A percentile compares a stretch with the other conserved stretches of the same genome.
phyloP scores from a whole-genome alignment of 1,140 invertebrate genomes.

The Neuroterus valhalla region DNA sequence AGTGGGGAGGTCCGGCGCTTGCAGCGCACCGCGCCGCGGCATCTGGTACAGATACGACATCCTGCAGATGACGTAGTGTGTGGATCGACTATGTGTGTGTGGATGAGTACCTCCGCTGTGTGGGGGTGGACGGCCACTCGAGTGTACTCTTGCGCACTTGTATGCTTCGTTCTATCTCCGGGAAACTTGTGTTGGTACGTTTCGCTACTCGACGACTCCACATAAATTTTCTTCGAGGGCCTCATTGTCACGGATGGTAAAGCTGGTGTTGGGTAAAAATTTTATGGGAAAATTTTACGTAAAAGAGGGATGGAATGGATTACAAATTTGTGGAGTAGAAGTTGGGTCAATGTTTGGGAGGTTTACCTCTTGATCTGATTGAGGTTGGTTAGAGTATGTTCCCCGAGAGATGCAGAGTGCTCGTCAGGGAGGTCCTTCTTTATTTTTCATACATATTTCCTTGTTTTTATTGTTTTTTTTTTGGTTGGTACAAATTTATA shows the following conservation, averaged over 20 bases:
- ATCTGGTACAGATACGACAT: conserved; percentile 52
- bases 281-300: too few relatives aligned
- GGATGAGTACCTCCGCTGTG: conserved; percentile 10
- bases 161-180: background rate
- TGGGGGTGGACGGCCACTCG: conserved; percentile 23
- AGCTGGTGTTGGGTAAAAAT: conserved; percentile 22
- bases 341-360: too few relatives aligned
- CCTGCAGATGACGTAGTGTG: background rate
- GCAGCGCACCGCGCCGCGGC: conserved; percentile 55
- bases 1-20: conserved; percentile 47
- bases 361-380: too few relatives aligned
- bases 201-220: conserved; percentile 33
- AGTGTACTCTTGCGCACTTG: conserved; percentile 26
- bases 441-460: too few relatives aligned
- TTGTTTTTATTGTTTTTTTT: too few relatives aligned
- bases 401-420: too few relatives aligned
- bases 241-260: conserved; percentile 47
- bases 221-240: conserved; percentile 56
- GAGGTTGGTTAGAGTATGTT: too few relatives aligned
- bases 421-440: too few relatives aligned
- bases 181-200: background rate
- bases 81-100: conserved; percentile 28
- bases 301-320: too few relatives aligned
- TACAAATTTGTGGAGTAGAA: too few relatives aligned
- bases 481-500: too few relatives aligned